phyloP scores from a whole-genome alignment of 2,797 vertebrate genomes.

The Arremon brunneinucha region DNA sequence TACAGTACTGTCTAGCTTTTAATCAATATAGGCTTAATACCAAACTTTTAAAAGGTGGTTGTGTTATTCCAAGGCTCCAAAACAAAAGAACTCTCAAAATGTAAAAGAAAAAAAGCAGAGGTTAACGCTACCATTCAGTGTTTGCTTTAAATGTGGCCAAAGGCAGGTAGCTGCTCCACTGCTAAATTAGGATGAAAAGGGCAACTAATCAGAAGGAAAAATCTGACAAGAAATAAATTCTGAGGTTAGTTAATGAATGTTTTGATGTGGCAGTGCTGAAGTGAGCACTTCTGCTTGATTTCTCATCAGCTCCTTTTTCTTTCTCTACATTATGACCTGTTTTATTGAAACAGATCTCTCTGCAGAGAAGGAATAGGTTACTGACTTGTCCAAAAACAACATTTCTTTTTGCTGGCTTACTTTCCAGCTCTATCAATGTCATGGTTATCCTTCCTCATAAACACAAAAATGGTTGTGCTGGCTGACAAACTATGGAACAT shows the following conservation, averaged over 20 bases:
- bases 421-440: neutral
- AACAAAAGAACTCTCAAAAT: neutral
- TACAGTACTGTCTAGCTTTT: neutral
- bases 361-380: neutral
- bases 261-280: neutral
- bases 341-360: neutral
- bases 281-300: neutral
- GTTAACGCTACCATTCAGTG: accelerated
- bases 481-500: neutral
- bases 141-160: neutral
- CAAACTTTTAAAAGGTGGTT: neutral
- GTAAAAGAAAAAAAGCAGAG: neutral
- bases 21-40: neutral
- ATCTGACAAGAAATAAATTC: neutral
- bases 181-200: neutral
- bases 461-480: neutral
- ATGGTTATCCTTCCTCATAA: neutral
- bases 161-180: neutral
- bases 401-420: neutral
- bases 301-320: neutral
- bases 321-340: neutral
- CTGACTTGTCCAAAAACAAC: neutral
- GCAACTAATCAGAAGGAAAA: neutral
- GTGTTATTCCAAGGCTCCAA: neutral
- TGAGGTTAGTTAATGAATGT: neutral